phyloP scores from a whole-genome alignment of 1,140 invertebrate genomes.

The Drosophila bipectinata region DNA sequence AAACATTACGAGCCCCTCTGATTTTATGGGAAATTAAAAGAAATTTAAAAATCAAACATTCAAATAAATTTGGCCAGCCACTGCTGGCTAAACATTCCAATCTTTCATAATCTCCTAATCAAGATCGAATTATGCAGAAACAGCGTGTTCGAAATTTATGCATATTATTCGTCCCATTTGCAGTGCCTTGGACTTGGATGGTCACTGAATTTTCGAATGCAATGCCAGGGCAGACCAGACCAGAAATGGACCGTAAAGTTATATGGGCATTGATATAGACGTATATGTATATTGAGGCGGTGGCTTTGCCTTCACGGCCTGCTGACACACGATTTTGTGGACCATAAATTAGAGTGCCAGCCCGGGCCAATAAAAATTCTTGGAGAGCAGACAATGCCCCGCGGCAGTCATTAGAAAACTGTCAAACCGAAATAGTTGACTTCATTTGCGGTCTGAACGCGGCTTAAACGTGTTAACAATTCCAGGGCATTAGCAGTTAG shows the following conservation, averaged over 20 bases:
- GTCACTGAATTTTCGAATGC: conserved; percentile 12
- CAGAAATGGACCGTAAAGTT: conserved; percentile 30
- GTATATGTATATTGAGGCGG: conserved; percentile 35
- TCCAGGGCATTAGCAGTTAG: conserved; percentile 27
- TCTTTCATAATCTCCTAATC: conserved; percentile 21
- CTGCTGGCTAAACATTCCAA: conserved; percentile 9
- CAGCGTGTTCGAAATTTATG: conserved; percentile 7
- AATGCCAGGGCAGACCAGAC: conserved; percentile 9
- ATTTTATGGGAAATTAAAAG: conserved; percentile 28
- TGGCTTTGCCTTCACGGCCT: conserved; percentile 52
- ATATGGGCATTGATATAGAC: conserved; percentile 31
- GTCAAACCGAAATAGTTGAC: conserved; percentile 41
- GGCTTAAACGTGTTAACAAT: conserved; percentile 49
- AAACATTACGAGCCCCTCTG: conserved; percentile 7
- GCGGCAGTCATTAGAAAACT: conserved; percentile 40
- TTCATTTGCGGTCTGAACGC: conserved; percentile 56
- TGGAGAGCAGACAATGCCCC: conserved; percentile 34
- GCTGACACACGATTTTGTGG: conserved; percentile 51
- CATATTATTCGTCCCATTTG: conserved; percentile 38
- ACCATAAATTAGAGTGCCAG: conserved; percentile 72
- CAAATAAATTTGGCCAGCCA: neutral
- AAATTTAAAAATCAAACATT: conserved; percentile 14
- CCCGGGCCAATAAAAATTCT: conserved; percentile 71
- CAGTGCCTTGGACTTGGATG: conserved; percentile 33
- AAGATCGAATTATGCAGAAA: conserved; percentile 31